These are phyloP conservation scores for Psilopsiagon aymara DNA, from an alignment of 2,113 vertebrate species.

Conservation along the genomic window DNA sequence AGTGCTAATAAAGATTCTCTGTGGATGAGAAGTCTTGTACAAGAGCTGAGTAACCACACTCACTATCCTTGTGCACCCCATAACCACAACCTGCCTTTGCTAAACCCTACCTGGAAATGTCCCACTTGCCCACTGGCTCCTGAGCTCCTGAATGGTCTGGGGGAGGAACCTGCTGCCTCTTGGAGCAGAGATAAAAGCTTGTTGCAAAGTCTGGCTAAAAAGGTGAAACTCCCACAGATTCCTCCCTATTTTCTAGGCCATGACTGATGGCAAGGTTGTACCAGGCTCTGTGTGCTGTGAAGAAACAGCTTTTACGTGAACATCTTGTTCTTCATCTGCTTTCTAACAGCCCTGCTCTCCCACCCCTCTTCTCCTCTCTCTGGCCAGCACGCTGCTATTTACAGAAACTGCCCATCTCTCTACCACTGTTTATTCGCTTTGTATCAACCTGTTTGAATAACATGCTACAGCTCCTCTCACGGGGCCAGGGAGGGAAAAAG, in stretches of 20 bases:
- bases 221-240: background rate
- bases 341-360: background rate
- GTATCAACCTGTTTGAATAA: constrained; percentile 70
- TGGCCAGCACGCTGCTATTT: constrained; percentile 20
- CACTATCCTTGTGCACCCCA: background rate
- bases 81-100: background rate
- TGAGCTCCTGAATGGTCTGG: background rate
- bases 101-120: background rate
- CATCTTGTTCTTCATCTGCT: constrained; percentile 11
- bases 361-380: background rate
- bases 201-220: background rate
- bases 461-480: constrained; percentile 19
- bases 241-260: background rate
- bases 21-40: background rate
- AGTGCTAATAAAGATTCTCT: background rate
- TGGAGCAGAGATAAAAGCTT: background rate
- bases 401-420: constrained; percentile 48
- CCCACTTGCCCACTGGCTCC: background rate
- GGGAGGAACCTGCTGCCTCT: background rate
- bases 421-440: constrained; percentile 49
- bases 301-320: constrained; percentile 42
- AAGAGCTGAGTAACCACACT: background rate
- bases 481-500: background rate
- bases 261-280: background rate
- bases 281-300: background rate